These are phyloP conservation scores for Chaetogeoica ovagalla DNA, from an alignment of 2,888 invertebrate genomes.

Conservation along the genomic window DNA sequence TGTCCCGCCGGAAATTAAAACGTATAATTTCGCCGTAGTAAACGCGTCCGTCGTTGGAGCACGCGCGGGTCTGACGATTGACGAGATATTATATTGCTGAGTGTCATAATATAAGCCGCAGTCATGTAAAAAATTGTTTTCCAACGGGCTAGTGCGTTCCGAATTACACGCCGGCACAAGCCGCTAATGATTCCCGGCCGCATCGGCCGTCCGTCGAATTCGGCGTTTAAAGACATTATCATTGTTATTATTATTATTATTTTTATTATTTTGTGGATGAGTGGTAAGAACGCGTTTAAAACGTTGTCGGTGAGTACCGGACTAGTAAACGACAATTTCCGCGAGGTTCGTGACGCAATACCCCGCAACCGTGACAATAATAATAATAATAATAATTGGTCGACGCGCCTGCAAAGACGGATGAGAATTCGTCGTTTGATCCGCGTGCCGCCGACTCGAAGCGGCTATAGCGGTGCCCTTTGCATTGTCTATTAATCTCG, in stretches of 20 bases:
- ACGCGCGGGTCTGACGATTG: slow-evolving; percentile 22
- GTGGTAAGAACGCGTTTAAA: too few species aligned
- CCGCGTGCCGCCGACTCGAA: neutral
- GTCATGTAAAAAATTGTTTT: slow-evolving; percentile 51
- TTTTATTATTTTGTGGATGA: too few species aligned
- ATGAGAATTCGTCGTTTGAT: slow-evolving; percentile 22
- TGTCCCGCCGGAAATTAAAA: slow-evolving; percentile 53
- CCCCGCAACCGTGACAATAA: too few species aligned
- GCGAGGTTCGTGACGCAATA: neutral
- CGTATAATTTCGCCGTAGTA: slow-evolving; percentile 46
- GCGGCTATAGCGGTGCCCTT: neutral
- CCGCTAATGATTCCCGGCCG: too few species aligned
- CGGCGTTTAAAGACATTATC: too few species aligned
- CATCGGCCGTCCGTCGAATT: too few species aligned
- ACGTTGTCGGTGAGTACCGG: too few species aligned
- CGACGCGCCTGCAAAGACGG: slow-evolving; percentile 8
- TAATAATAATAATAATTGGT: too few species aligned
- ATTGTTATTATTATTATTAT: too few species aligned
- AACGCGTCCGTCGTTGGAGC: slow-evolving; percentile 39
- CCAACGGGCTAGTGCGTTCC: slow-evolving; percentile 19
- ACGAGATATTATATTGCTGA: slow-evolving; percentile 27
- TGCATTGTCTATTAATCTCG: slow-evolving; percentile 44
- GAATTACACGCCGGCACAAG: slow-evolving; percentile 26
- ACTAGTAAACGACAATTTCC: too few species aligned
- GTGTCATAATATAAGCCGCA: slow-evolving; percentile 29